Conservation (phyloP, 2,797 vertebrate species). For the Corythornis leucogaster region DNA sequence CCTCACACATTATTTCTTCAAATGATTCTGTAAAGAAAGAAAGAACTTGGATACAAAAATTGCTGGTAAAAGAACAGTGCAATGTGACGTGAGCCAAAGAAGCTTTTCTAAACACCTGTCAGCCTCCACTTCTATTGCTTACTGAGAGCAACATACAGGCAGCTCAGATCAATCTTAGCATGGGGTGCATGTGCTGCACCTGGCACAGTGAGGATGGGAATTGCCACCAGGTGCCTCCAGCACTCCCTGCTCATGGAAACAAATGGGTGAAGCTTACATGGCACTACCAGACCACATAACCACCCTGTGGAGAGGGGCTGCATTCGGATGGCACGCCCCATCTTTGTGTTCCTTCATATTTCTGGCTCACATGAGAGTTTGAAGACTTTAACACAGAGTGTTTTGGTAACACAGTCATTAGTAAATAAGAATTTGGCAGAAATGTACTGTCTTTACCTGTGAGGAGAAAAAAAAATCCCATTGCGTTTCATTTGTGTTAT, state of each 20-base stretch:
- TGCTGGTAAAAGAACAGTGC: conserved; percentile 18
- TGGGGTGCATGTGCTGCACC: fast-evolving
- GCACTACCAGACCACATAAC: fast-evolving
- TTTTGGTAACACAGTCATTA: background rate
- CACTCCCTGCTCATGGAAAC: fast-evolving
- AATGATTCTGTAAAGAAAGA: conserved; percentile 34
- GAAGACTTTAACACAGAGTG: background rate
- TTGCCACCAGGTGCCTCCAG: background rate
- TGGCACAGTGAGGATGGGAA: background rate
- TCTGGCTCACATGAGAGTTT: fast-evolving
- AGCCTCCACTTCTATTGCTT: background rate
- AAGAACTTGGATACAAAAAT: conserved; percentile 1
- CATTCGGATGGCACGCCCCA: fast-evolving
- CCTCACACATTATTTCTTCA: conserved; percentile 58
- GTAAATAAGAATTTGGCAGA: background rate
- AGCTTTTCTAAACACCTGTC: background rate
- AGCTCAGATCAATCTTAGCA: background rate
- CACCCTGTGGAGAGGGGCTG: fast-evolving
- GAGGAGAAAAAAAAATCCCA: background rate
- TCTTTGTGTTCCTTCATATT: fast-evolving
- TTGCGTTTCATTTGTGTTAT: conserved; percentile 7
- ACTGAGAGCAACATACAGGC: background rate
- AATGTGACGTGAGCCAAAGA: background rate
- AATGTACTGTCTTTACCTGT: background rate
- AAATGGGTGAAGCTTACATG: fast-evolving